These are phyloP conservation scores for Pangasius krempfi DNA, from an alignment of 2,797 vertebrate genomes.

Conservation along the genomic window DNA sequence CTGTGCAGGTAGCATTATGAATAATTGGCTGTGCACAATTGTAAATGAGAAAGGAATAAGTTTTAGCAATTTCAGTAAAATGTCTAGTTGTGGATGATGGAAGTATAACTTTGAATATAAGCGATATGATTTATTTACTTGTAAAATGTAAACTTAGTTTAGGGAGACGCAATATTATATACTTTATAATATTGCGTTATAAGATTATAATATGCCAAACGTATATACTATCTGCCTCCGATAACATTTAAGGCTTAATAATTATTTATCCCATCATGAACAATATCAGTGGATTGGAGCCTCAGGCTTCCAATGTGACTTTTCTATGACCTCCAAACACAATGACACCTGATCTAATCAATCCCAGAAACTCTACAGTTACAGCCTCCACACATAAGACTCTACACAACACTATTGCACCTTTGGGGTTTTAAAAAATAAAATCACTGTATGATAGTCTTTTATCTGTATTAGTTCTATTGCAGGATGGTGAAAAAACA, in stretches of 20 bases:
- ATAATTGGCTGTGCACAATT: not conserved
- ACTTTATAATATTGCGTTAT: no score
- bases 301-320: slow-evolving; percentile 1
- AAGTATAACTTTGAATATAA: not conserved
- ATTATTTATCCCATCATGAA: not conserved
- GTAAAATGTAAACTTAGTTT: not conserved
- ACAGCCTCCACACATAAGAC: not conserved
- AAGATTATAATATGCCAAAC: no score
- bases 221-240: not conserved
- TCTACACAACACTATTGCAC: not conserved
- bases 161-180: not conserved
- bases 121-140: not conserved
- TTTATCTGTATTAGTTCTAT: not conserved
- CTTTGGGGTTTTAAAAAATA: not conserved
- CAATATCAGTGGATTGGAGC: not conserved
- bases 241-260: not conserved
- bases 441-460: not conserved
- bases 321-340: slow-evolving; percentile 24
- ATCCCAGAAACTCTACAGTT: not conserved
- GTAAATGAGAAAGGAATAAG: not conserved
- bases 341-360: slow-evolving; percentile 16
- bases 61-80: not conserved
- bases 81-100: not conserved
- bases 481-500: not conserved
- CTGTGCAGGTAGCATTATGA: not conserved